Conservation (phyloP, 92 coral and sea anemone genomes). For the Phenganax marumi region DNA sequence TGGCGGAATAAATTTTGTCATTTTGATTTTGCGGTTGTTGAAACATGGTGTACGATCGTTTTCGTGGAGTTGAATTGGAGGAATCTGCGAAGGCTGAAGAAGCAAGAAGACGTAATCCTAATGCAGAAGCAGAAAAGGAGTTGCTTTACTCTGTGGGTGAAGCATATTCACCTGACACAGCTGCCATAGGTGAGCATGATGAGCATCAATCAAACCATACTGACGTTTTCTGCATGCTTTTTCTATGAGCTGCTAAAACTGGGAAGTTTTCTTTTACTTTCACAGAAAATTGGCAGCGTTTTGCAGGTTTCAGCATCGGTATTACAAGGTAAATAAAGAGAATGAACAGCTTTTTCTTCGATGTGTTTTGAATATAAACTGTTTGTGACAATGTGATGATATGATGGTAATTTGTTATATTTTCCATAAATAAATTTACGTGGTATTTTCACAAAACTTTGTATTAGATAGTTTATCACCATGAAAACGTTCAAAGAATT, state of each 20-base stretch:
- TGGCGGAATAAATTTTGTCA: constrained; percentile 11
- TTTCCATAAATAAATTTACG: too few species aligned
- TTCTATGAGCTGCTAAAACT: background rate
- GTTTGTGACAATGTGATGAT: background rate
- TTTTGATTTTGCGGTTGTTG: background rate
- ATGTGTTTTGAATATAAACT: background rate
- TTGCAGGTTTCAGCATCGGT: constrained; percentile 93
- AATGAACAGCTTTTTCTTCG: background rate
- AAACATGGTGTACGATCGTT: constrained; percentile 37
- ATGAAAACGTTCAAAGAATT: too few species aligned
- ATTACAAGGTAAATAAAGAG: constrained; percentile 68
- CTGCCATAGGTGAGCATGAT: constrained; percentile 24
- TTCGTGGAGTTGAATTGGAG: constrained; percentile 31
- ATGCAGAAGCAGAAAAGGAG: constrained; percentile 31
- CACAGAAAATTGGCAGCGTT: constrained; percentile 79
- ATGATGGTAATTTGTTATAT: too few species aligned
- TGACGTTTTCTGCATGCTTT: background rate
- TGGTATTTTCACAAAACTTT: too few species aligned
- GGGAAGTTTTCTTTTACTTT: background rate
- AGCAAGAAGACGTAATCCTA: constrained; percentile 24
- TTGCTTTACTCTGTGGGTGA: constrained; percentile 13
- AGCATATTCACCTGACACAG: constrained; percentile 4
- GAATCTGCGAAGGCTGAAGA: constrained; percentile 21
- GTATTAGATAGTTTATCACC: too few species aligned
- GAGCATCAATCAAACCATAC: background rate